Percentiles rank a stretch among this genome's conserved stretches.
Evolutionary conservation across 1,140 invertebrate genomes (phyloP).

Genomic region (Drosophila orosa): DNA sequence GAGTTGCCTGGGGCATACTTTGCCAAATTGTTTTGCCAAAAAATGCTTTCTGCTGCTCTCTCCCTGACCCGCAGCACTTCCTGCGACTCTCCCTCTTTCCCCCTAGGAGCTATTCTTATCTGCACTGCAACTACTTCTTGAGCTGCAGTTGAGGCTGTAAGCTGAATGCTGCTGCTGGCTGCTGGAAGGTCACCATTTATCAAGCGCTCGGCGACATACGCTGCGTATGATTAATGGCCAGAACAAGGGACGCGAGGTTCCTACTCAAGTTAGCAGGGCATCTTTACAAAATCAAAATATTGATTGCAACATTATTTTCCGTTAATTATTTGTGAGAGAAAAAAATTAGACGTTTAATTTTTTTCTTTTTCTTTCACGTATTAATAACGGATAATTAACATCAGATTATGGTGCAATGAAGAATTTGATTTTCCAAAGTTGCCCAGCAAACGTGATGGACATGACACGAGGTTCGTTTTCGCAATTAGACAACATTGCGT

Average conservation of each 20-base stretch:
- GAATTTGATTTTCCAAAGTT: too few relatives aligned
- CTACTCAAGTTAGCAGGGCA: too few relatives aligned
- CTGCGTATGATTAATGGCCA: conserved; percentile 61
- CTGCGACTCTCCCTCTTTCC: neutral
- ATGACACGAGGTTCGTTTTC: conserved; percentile 14
- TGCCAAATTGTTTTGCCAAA: conserved; percentile 52
- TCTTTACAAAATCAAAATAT: too few relatives aligned
- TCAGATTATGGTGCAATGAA: too few relatives aligned
- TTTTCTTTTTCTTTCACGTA: too few relatives aligned
- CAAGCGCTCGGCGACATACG: conserved; percentile 46
- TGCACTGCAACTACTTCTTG: conserved; percentile 18
- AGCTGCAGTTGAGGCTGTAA: conserved; percentile 28
- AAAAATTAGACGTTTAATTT: too few relatives aligned
- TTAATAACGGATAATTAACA: too few relatives aligned
- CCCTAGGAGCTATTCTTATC: neutral
- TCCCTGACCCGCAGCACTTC: neutral
- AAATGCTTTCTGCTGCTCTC: conserved; percentile 16
- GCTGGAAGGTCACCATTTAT: conserved; percentile 59
- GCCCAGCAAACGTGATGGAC: too few relatives aligned
- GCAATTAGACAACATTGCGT: conserved; percentile 34
- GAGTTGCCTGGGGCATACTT: conserved; percentile 37
- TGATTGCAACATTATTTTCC: too few relatives aligned
- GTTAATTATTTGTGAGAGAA: too few relatives aligned
- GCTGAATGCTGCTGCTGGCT: neutral
- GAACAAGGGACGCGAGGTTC: conserved; percentile 2